phyloP scores from a whole-genome alignment of 2,113 vertebrate species.

The Antechinus flavipes region DNA sequence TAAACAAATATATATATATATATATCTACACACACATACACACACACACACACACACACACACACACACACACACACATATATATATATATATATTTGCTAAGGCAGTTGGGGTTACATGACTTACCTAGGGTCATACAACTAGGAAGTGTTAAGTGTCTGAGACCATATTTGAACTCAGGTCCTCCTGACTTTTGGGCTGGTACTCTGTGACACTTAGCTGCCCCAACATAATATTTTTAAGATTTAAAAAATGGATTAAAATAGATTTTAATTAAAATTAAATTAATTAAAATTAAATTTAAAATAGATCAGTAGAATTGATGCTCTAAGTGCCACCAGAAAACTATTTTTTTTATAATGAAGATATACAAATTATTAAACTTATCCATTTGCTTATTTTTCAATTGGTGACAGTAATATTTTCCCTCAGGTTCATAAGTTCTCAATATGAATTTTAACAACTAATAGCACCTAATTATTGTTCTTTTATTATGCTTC shows the following conservation, averaged over 20 bases:
- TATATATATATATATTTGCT: too few relatives aligned
- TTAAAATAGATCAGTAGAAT: not conserved
- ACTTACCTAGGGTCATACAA: too few relatives aligned
- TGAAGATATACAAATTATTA: constrained; percentile 27
- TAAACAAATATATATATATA: not conserved
- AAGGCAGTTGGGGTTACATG: too few relatives aligned
- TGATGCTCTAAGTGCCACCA: not conserved
- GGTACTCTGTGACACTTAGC: too few relatives aligned
- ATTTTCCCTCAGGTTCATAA: constrained; percentile 46
- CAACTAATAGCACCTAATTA: constrained; percentile 14
- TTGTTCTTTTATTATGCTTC: constrained; percentile 47
- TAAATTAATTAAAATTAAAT: constrained; percentile 3
- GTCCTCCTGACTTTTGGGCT: too few relatives aligned
- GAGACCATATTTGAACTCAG: too few relatives aligned
- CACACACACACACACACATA: too few relatives aligned
- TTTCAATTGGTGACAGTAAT: constrained; percentile 46
- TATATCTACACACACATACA: too few relatives aligned
- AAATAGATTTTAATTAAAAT: not conserved
- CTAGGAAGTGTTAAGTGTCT: too few relatives aligned
- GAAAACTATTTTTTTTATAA: constrained; percentile 27
- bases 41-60: too few relatives aligned
- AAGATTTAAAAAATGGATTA: constrained; percentile 26
- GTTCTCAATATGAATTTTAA: constrained; percentile 59
- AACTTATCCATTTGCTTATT: constrained; percentile 42
- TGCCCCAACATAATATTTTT: not conserved